Percentiles rank a stretch among this genome's conserved stretches.
These are phyloP conservation scores for Aricia artaxerxes DNA, from an alignment of 2,888 invertebrate genomes.

Conservation along the genomic window DNA sequence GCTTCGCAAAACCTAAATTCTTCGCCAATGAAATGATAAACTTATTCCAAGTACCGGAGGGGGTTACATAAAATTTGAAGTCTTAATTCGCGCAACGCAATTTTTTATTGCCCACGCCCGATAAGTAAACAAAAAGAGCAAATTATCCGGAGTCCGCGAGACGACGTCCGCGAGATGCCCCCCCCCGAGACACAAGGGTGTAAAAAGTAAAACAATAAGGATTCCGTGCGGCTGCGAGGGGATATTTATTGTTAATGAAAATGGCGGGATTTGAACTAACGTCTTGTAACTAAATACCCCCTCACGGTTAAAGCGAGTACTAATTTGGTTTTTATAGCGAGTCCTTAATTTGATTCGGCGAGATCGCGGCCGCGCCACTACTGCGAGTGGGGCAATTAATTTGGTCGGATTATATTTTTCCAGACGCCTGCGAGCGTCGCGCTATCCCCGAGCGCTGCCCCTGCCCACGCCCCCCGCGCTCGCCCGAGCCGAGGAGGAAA, in stretches of 20 bases:
- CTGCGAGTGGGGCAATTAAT: slow-evolving; percentile 80
- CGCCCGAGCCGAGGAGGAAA: slow-evolving; percentile 70
- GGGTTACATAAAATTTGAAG: slow-evolving; percentile 79
- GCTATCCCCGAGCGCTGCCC: slow-evolving; percentile 52
- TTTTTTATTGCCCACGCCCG: slow-evolving; percentile 77
- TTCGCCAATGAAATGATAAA: slow-evolving; percentile 79
- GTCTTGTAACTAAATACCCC: slow-evolving; percentile 81
- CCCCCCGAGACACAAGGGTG: slow-evolving; percentile 77
- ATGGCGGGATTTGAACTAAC: slow-evolving; percentile 80
- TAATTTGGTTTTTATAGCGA: slow-evolving; percentile 82
- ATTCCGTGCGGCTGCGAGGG: slow-evolving; percentile 75
- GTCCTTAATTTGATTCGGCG: slow-evolving; percentile 81
- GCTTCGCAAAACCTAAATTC: slow-evolving; percentile 75
- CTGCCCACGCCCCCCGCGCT: slow-evolving; percentile 45
- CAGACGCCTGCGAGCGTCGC: slow-evolving; percentile 53
- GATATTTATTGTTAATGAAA: slow-evolving; percentile 82
- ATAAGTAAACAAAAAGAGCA: slow-evolving; percentile 78
- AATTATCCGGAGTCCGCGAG: slow-evolving; percentile 68
- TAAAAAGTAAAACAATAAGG: slow-evolving; percentile 81
- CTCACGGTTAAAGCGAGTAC: slow-evolving; percentile 81
- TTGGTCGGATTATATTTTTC: slow-evolving; percentile 80
- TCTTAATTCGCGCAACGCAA: slow-evolving; percentile 80
- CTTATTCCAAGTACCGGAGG: slow-evolving; percentile 65
- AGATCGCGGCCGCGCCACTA: slow-evolving; percentile 76
- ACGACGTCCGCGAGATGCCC: slow-evolving; percentile 60